Evolutionary conservation across 2,113 vertebrate species (phyloP).

Genomic region (Ictalurus furcatus): DNA sequence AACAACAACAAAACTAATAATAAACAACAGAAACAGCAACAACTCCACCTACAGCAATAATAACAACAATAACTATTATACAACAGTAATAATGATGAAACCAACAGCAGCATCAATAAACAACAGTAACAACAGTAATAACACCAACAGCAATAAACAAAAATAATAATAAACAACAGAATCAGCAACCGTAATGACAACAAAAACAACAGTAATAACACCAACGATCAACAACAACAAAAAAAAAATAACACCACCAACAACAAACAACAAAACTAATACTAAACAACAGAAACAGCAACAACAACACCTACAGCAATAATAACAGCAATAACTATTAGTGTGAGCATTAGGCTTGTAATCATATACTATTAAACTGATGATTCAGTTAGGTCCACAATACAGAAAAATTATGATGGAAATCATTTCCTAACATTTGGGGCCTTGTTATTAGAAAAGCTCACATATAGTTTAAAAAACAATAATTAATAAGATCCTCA

Average conservation of each 20-base stretch:
- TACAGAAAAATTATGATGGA: background rate
- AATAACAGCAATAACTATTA: background rate
- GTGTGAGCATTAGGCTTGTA: background rate
- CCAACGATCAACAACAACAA: background rate
- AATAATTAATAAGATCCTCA: background rate
- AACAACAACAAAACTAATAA: too few relatives aligned
- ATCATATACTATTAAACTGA: background rate
- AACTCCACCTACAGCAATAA: too few relatives aligned
- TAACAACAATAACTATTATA: too few relatives aligned
- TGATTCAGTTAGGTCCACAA: background rate
- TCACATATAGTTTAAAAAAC: background rate
- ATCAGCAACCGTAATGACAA: background rate
- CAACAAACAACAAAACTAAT: background rate
- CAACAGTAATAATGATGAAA: too few relatives aligned
- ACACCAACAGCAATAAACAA: background rate
- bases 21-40: too few relatives aligned
- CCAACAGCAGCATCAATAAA: background rate
- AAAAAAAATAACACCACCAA: background rate
- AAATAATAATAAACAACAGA: background rate
- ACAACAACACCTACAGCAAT: background rate
- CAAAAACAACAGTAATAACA: background rate
- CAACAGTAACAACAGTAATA: background rate
- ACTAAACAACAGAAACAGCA: background rate
- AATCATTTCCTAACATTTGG: background rate
- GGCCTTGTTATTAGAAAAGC: background rate